phyloP scores from a whole-genome alignment of 2,888 invertebrate genomes.

The Amphipoea oculea region DNA sequence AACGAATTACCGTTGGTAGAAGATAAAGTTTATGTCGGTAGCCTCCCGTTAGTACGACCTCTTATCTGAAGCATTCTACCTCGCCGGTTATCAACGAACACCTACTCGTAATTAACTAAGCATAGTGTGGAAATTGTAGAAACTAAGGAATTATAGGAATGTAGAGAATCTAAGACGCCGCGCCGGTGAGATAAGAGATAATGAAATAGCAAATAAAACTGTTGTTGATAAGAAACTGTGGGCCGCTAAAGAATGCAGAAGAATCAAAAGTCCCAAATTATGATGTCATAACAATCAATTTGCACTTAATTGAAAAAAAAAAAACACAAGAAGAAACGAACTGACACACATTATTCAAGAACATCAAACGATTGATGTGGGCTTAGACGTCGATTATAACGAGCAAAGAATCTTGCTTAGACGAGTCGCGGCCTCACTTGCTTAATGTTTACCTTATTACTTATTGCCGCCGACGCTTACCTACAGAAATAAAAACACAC shows the following conservation, averaged over 20 bases:
- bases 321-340: slow-evolving; percentile 26
- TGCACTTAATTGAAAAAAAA: slow-evolving; percentile 15
- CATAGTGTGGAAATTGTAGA: slow-evolving; percentile 36
- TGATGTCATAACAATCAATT: slow-evolving; percentile 6
- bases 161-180: not conserved
- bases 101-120: slow-evolving; percentile 57
- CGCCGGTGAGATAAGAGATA: not conserved
- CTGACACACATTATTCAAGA: slow-evolving; percentile 63
- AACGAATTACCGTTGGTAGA: slow-evolving; percentile 71
- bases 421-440: slow-evolving; percentile 80
- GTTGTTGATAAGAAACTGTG: not conserved
- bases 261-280: not conserved
- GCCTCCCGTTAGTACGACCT: slow-evolving; percentile 71
- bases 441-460: slow-evolving; percentile 88
- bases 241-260: not conserved
- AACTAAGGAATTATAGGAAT: slow-evolving; percentile 13
- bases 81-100: slow-evolving; percentile 62
- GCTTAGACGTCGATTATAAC: slow-evolving; percentile 60
- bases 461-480: slow-evolving; percentile 84
- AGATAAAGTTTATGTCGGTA: slow-evolving; percentile 69
- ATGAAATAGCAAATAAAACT: not conserved
- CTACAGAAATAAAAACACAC: slow-evolving; percentile 84
- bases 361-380: slow-evolving; percentile 57
- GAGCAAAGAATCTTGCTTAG: slow-evolving; percentile 69
- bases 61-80: slow-evolving; percentile 77